phyloP scores from a whole-genome alignment of 1,140 invertebrate genomes.

The Penaeus chinensis region DNA sequence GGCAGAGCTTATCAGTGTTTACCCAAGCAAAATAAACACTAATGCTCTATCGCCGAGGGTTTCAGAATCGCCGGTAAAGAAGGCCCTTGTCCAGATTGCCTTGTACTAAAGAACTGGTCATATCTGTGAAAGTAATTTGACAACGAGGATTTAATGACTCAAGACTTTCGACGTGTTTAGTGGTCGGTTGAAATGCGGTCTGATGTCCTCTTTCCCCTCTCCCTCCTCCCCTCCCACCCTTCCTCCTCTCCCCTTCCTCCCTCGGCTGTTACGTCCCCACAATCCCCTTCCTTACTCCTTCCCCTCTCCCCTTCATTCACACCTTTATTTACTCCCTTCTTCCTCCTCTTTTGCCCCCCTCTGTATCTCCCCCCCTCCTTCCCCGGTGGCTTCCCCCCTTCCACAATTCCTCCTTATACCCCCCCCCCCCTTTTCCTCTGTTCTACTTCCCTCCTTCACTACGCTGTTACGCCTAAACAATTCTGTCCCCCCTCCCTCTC shows the following conservation, averaged over 20 bases:
- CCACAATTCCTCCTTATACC: not conserved
- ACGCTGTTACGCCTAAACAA: not conserved
- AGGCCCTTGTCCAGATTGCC: too few species aligned
- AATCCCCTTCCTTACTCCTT: too few species aligned
- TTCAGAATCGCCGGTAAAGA: too few species aligned
- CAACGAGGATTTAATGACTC: too few species aligned
- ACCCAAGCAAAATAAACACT: too few species aligned
- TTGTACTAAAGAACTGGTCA: too few species aligned
- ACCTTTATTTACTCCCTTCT: not conserved
- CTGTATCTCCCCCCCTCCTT: not conserved
- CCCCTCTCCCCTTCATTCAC: not conserved
- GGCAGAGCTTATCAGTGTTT: too few species aligned
- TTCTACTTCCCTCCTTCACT: constrained; percentile 25
- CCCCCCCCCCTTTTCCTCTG: not conserved
- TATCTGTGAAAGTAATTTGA: too few species aligned
- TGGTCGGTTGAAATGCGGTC: too few species aligned
- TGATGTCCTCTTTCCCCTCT: not conserved
- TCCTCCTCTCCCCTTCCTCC: not conserved
- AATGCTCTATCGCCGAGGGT: too few species aligned
- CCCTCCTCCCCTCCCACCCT: not conserved
- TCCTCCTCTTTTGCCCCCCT: not conserved
- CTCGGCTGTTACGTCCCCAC: not conserved
- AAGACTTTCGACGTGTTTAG: too few species aligned
- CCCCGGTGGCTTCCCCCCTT: too few species aligned
- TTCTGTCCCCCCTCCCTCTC: not conserved